Evolutionary conservation across 2,797 vertebrate species (phyloP), one percentile per base, ranked within the genome.

Genomic region (Cryptoprocta ferox): DNA sequence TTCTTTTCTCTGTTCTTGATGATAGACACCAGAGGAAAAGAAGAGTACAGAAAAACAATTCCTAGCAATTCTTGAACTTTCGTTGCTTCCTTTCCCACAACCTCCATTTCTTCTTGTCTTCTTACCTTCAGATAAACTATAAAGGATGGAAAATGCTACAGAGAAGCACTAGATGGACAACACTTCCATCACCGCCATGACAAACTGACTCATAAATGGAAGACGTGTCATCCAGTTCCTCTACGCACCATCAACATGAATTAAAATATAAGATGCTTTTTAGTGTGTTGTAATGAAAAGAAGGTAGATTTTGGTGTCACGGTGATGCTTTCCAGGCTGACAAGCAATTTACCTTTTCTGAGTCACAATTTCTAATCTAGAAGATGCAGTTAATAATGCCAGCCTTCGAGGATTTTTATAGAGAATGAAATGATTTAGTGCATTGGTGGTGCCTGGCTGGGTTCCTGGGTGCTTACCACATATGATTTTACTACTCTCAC

Each of bases 321-420:
- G 1, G 18, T 78, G 78, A 37, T 21, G 42, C 42, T 91, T 59
- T 82, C 42, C 73, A 50, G 39, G 42, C 12, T 91, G 61, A 95
- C 15, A 65, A 82, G 37, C 15, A 3, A 86, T 75, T 82, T 32
- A 59, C 39, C 70, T 86, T 88, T 70, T 61, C 35, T 84, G 80
- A 75, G 70, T 65, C 91, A 63, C 75, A 61, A 35, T 78, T 91
- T 88, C 53, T 63, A 91, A 92, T 91, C 59, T 66, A 75, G 83
- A 85, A 94, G 91, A 91, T 42, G 48, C 78, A 63, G 63, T 73
- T 82, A 91, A 80, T 53, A 65, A 80, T 28, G 53, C 9, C 45
- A 87, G 50, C 45, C 42, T 30, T 63, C 73, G 53, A 59, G 75
- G 39, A n/a, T 42, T 90, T 73, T 66, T 66, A 61, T 42, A 35